phyloP scores from a whole-genome alignment of 2,888 invertebrate species.

The Drosophila putrida region DNA sequence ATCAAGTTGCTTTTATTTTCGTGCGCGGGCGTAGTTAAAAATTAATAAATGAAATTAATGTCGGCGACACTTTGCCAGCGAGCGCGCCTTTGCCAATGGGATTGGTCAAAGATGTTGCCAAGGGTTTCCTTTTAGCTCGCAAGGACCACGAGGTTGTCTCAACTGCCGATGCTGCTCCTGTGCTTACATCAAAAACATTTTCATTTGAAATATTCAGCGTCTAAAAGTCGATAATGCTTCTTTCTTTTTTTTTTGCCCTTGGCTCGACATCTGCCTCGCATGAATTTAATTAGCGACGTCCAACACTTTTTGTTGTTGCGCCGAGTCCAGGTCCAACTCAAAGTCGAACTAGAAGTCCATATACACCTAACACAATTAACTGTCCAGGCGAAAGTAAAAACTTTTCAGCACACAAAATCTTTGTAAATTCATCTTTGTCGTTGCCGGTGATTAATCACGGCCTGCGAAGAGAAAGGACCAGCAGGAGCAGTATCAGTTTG shows the following conservation, averaged over 20 bases:
- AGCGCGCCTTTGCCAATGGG: constrained; percentile 29
- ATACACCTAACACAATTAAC: constrained; percentile 77
- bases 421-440: constrained; percentile 81
- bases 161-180: constrained; percentile 14
- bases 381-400: constrained; percentile 70
- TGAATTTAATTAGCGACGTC: constrained; percentile 78
- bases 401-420: constrained; percentile 73
- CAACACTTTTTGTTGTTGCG: constrained; percentile 68
- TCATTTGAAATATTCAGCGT: constrained; percentile 78
- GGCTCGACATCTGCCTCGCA: constrained; percentile 50
- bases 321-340: constrained; percentile 1
- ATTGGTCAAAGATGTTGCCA: constrained; percentile 69
- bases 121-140: constrained; percentile 74
- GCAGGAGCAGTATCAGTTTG: constrained; percentile 1
- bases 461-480: constrained; percentile 26
- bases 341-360: constrained; percentile 51
- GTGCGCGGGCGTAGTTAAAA: constrained; percentile 81
- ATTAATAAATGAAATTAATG: constrained; percentile 84
- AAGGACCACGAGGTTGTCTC: constrained; percentile 6
- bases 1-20: constrained; percentile 81
- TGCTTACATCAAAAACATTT: constrained; percentile 78
- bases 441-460: constrained; percentile 77
- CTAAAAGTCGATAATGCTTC: constrained; percentile 81
- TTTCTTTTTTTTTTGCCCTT: constrained; percentile 14
- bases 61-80: constrained; percentile 75